Conservation (phyloP, 2,113 vertebrate species). For the Columba livia region DNA sequence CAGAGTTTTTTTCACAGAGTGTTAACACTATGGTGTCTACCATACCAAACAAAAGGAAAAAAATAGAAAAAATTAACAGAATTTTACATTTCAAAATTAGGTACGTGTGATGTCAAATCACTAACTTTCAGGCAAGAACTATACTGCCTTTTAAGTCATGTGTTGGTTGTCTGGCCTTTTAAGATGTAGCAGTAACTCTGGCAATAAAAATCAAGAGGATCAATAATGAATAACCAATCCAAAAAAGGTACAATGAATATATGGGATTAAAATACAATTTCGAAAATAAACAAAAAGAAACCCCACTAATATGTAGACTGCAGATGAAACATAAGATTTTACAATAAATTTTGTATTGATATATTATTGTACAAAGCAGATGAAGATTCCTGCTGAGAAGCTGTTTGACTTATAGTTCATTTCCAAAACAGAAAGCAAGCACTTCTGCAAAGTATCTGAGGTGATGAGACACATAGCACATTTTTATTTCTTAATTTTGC, state of each 20-base stretch:
- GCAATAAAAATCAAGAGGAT: background rate
- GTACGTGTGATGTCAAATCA: background rate
- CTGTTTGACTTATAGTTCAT: background rate
- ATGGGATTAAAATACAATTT: background rate
- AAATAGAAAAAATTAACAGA: background rate
- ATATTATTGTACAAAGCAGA: background rate
- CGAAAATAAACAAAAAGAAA: background rate
- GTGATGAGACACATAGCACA: background rate
- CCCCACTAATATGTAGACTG: background rate
- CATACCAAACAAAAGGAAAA: background rate
- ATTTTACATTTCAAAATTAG: background rate
- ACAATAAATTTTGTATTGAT: background rate
- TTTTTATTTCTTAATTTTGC: slow-evolving; percentile 27
- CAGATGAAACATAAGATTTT: background rate
- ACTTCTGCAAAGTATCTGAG: background rate
- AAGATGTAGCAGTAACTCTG: background rate
- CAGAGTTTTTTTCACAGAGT: background rate
- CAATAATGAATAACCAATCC: background rate
- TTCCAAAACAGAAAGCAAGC: slow-evolving; percentile 2
- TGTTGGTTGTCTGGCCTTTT: background rate
- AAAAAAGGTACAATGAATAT: background rate
- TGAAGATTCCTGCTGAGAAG: background rate
- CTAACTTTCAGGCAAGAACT: background rate
- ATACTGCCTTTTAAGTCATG: background rate
- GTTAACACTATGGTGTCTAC: background rate